Base-by-base conservation (phyloP, 2,888 invertebrate genomes). In the Entomobrya proxima region DNA sequence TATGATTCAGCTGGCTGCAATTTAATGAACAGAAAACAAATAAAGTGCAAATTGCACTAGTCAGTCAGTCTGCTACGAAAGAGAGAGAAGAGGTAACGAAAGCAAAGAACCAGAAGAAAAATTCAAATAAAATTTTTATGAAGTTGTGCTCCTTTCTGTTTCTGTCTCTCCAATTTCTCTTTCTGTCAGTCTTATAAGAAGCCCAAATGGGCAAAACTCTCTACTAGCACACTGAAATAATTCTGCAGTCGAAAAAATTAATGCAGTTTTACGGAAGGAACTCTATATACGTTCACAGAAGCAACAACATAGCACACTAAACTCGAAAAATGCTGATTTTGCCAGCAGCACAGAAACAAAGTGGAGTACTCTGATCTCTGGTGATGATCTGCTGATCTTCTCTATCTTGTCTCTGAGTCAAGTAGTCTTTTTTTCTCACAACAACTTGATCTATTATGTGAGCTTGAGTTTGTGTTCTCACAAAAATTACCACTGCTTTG, bases 1-100 rank as follows among this genome's bases (percentile, higher is more conserved):
- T n/a, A n/a, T n/a, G n/a, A n/a, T n/a, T n/a, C n/a, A 18, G 58
- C 30, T 58, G 27, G 64, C 37, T 67, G 21, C 21, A 35, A 67
- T 37, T 37, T 67, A 37, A 18, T 21, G 37, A 35, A 61, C 13
- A 21, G 44, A 69, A 69, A 67, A 67, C 21, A 77, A 78, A 40
- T n/a, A 77, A 61, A 61, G 69, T 69, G 69, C 69, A 69, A 69
- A 69, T 69, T 69, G 69, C 69, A 44, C 69, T 27, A 67, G 67
- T 11, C 67, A 37, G 21, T 32, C 61, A 64, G 64, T 35, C 69
- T 40, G 67, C 1, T 4, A 32, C 27, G 40, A 13, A n/a, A 24
- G 3, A 21, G 24, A 15, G 40, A 64, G 27, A 40, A 67, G 61
- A n/a, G n/a, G n/a, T n/a, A n/a, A n/a, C n/a, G n/a, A n/a, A 40